A percentile compares a stretch with the other conserved stretches of the same genome.
phyloP scores from a whole-genome alignment of 1,140 invertebrate species.

The Akabosia matsudoensis region DNA sequence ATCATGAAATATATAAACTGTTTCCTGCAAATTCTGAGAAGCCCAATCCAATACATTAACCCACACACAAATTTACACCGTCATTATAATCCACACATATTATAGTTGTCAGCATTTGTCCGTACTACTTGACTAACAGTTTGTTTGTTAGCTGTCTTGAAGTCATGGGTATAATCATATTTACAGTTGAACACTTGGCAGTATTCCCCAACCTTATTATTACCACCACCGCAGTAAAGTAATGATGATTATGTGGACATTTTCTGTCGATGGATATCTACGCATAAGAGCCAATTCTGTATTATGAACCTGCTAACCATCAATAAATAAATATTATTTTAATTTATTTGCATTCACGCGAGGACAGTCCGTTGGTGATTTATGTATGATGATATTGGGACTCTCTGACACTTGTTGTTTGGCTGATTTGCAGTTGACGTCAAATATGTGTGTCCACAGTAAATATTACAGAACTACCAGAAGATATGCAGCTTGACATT shows the following conservation, averaged over 20 bases:
- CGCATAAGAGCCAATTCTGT: background rate
- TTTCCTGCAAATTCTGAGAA: too few species aligned
- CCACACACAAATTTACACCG: background rate
- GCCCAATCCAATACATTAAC: background rate
- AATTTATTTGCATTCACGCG: background rate
- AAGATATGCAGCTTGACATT: background rate
- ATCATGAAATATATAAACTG: background rate
- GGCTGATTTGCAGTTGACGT: background rate
- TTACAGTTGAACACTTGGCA: background rate
- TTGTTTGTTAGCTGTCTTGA: too few species aligned
- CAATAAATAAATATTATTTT: background rate
- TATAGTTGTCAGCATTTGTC: background rate
- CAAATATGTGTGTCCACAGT: background rate
- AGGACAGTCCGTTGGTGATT: background rate
- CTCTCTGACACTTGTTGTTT: constrained; percentile 12
- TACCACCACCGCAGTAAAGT: background rate
- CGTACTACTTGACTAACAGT: background rate
- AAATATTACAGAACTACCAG: background rate
- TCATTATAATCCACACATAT: background rate
- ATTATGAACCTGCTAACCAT: background rate
- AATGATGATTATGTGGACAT: background rate
- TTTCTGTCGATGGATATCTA: background rate
- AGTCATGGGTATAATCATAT: background rate
- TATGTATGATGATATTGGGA: background rate
- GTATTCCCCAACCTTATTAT: background rate